Evolutionary conservation across 2,888 invertebrate genomes (phyloP), one percentile per base, ranked within the genome.

Genomic region (Sarcophaga subvicina): DNA sequence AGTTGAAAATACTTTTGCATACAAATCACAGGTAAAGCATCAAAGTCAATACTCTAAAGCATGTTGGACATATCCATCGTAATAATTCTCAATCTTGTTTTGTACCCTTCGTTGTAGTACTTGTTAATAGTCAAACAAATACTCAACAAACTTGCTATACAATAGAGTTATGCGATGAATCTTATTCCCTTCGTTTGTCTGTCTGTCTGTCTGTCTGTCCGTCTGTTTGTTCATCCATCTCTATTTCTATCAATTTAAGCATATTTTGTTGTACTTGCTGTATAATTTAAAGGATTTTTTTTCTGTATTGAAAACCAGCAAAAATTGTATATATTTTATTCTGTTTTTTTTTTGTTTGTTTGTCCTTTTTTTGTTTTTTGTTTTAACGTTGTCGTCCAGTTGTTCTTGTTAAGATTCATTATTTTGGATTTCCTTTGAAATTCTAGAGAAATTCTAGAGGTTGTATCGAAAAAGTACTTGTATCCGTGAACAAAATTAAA

Each of bases 1-100:
- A 87, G 79, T 87, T 76, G 84, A 82, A 87, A 82, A 81, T 84
- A 72, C 76, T 87, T 87, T 87, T 87, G 87, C 84, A 87, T 87
- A 82, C 87, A 84, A 87, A 87, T 87, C 87, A 87, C 69, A 75
- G 76, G 25, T 69, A 69, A 84, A 87, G 66, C 84, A 87, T 87
- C 87, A 84, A 87, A 87, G 87, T 81, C 81, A 84, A 84, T 82
- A 83, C 86, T 73, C 73, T 72, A 78, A 83, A 70, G 72, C 47
- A 86, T 83, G 78, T 71, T 87, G 83, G 83, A 82, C 84, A 54
- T 85, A 60, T 14, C 66, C 70, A 80, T 71, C 22, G 66, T 54
- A 66, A 60, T 62, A 22, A 49, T 75, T 37, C 54, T 64, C 20
- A 37, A 78, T 49, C 72, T 72, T 37, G 62, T 37, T 73, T 20